phyloP scores from a whole-genome alignment of 2,888 invertebrate species.

The Agrilus cyanescens region DNA sequence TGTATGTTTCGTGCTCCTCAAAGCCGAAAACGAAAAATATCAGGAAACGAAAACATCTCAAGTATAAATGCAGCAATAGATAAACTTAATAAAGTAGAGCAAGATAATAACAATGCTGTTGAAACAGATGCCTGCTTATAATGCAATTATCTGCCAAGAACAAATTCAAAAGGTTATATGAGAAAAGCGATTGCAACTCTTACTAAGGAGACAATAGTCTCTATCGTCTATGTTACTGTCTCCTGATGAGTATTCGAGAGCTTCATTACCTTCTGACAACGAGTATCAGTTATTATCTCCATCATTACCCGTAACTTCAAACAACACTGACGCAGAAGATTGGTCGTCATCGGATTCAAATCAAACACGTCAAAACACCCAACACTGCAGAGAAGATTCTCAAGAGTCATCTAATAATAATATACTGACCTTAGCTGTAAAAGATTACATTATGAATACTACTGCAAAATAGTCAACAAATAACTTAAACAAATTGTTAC shows the following conservation, averaged over 20 bases:
- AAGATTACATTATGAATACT: no score
- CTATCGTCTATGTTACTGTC: no score
- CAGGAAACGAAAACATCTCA: constrained; percentile 11
- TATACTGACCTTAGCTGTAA: no score
- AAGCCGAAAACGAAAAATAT: constrained; percentile 12
- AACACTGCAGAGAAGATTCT: neutral
- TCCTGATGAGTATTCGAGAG: no score
- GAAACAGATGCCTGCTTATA: constrained; percentile 10
- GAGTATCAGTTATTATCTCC: neutral
- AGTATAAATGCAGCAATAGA: constrained; percentile 12
- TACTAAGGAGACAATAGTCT: no score
- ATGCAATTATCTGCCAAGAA: constrained; percentile 11
- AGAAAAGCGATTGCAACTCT: constrained; percentile 9
- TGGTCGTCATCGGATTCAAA: neutral
- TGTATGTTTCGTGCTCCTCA: constrained; percentile 9
- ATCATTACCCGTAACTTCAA: neutral
- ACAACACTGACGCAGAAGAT: neutral
- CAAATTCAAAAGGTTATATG: constrained; percentile 9
- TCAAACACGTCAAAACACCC: neutral
- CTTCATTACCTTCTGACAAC: neutral
- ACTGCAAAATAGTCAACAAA: no score
- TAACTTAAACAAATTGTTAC: no score
- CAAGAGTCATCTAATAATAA: no score
- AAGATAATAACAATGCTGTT: constrained; percentile 7
- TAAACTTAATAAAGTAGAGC: constrained; percentile 12